Percentiles rank a stretch among this genome's conserved stretches.
Conservation (phyloP, 2,888 invertebrate genomes). For the Tuta absoluta region DNA sequence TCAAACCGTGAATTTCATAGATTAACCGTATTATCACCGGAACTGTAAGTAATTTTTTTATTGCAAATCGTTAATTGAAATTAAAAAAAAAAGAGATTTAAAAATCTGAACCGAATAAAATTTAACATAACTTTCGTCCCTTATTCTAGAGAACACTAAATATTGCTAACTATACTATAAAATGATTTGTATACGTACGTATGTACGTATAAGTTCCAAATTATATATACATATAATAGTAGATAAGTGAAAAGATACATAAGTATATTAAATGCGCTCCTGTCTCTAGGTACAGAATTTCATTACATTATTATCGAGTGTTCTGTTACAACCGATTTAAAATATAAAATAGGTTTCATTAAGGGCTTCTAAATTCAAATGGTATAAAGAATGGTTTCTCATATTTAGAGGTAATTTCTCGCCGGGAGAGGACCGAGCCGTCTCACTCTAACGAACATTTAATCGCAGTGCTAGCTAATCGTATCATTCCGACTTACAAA, state of each 20-base stretch:
- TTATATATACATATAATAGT: no score
- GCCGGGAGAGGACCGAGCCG: conserved; percentile 30
- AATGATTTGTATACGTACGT: neutral
- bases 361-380: conserved; percentile 39
- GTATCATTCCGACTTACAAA: conserved; percentile 45
- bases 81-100: conserved; percentile 30
- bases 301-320: neutral
- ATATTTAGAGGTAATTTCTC: conserved; percentile 63
- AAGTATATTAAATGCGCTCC: no score
- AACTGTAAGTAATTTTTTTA: conserved; percentile 38
- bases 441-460: conserved; percentile 60
- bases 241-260: no score
- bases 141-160: neutral
- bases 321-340: conserved; percentile 21
- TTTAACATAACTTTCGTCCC: neutral
- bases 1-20: conserved; percentile 22
- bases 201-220: no score
- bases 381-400: conserved; percentile 51
- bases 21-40: conserved; percentile 31
- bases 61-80: conserved; percentile 34
- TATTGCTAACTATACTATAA: neutral
- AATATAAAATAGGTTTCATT: conserved; percentile 35
- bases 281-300: no score
- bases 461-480: conserved; percentile 54
- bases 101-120: neutral